phyloP scores from a whole-genome alignment of 35 echinoderm and acorn worm genomes.

The Ophioderma brevispina region DNA sequence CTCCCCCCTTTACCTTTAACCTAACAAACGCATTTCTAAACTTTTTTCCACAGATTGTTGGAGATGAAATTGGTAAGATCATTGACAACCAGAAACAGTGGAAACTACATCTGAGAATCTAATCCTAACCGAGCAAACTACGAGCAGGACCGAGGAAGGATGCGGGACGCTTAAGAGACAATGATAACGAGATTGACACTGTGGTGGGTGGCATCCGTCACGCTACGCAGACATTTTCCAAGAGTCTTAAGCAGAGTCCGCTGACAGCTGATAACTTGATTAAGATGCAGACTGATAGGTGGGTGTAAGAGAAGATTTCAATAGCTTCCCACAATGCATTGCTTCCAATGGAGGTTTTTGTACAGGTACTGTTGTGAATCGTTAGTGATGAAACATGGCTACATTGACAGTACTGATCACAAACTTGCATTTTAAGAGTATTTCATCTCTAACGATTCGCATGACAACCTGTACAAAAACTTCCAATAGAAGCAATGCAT shows the following conservation, averaged over 20 bases:
- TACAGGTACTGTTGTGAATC: too few relatives aligned
- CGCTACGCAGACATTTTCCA: slow-evolving; percentile 78
- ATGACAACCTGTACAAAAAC: too few relatives aligned
- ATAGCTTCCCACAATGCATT: too few relatives aligned
- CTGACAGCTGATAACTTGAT: slow-evolving; percentile 86
- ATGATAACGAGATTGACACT: slow-evolving; percentile 69
- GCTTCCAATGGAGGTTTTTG: too few relatives aligned
- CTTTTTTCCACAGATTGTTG: slow-evolving; percentile 74
- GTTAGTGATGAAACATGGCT: too few relatives aligned
- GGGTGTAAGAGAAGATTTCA: neutral
- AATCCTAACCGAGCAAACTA: slow-evolving; percentile 77
- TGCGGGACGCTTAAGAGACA: slow-evolving; percentile 43
- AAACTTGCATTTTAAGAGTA: too few relatives aligned
- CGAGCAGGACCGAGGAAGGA: slow-evolving; percentile 64
- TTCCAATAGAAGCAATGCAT: too few relatives aligned
- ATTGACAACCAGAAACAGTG: slow-evolving; percentile 86
- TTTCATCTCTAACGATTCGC: too few relatives aligned
- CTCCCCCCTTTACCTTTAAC: too few relatives aligned
- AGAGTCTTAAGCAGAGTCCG: slow-evolving; percentile 94
- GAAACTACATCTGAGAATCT: slow-evolving; percentile 87
- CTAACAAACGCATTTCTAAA: too few relatives aligned
- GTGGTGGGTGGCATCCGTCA: slow-evolving; percentile 84
- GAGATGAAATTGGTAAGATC: slow-evolving; percentile 95
- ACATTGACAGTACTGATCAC: too few relatives aligned
- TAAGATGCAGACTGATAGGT: slow-evolving; percentile 97